Evolutionary conservation across 2,113 vertebrate species (phyloP), one percentile per base, ranked within the genome.

Genomic region (Cariama cristata): DNA sequence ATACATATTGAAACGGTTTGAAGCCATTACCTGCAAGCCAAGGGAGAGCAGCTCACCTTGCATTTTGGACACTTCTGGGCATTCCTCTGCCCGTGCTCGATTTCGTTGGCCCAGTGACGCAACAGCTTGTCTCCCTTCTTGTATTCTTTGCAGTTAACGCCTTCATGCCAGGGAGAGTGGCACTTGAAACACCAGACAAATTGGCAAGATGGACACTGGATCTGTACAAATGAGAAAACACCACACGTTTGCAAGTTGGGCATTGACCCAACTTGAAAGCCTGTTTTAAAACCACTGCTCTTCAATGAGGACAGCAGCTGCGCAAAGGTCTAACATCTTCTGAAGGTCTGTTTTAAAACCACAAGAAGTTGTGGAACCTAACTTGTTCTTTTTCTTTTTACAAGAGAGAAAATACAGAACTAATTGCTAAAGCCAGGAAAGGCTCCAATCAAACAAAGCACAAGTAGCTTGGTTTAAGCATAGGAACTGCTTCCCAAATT

Each of bases 111-210:
- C 99, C 99, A 99, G 97, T 98, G 98, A 96, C 99, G 99, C 81
- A 99, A 98, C 93, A 99, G 97, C 93, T 99, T 99, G 98, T 99
- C 99, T 93, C 99, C 99, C 94, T 99, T 99, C 96, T 98, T 99
- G 98, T 99, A 99, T 62, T 99, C 99, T 77, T 99, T 99, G 97
- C 99, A 99, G 96, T 99, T 99, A 94, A 99, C 97, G 4, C 99
- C 99, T 95, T 99, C 99, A 92, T 99, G 99, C 99, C 99, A 99
- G 74, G 99, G 99, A 35, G 99, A 98, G 68, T 99, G 99, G 98
- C 99, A 99, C 98, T 99, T 99, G 97, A 99, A 99, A 99, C 99
- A 99, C 99, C 99, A 99, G 95, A 99, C 96, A 97, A 99, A 99
- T 98, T 99, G 99, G 98, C 99, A 99, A 92, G 97, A 98, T 35